Percentiles rank a stretch among this genome's conserved stretches.
phyloP scores from a whole-genome alignment of 2,113 vertebrate genomes.

The Gallinago paraguaiae region DNA sequence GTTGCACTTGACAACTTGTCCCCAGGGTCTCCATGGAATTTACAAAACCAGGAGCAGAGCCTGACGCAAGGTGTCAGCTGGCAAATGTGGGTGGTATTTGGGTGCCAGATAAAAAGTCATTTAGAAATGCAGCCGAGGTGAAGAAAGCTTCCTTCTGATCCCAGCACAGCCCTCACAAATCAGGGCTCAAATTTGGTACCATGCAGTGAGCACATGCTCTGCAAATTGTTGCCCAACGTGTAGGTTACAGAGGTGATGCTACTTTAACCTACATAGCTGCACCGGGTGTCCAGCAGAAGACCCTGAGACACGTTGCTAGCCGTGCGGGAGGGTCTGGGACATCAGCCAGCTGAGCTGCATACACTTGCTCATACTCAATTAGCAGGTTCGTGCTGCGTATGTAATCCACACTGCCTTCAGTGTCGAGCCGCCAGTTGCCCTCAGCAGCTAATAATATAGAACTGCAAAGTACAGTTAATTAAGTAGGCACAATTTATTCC shows the following conservation, averaged over 20 bases:
- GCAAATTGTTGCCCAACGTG: rapidly evolving
- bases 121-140: not conserved
- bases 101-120: not conserved
- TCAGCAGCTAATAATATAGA: not conserved
- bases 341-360: not conserved
- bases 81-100: not conserved
- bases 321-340: not conserved
- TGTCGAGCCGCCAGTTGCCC: conserved; percentile 31
- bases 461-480: conserved; percentile 2
- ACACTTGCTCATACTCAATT: not conserved
- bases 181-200: not conserved
- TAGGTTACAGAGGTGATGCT: not conserved
- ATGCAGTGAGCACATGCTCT: not conserved
- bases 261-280: not conserved
- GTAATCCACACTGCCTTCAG: not conserved
- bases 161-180: not conserved
- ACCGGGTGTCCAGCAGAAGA: not conserved
- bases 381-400: not conserved
- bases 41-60: not conserved
- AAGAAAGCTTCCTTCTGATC: not conserved
- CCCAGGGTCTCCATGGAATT: not conserved
- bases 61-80: not conserved
- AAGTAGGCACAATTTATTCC: conserved; percentile 6
- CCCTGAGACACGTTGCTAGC: not conserved
- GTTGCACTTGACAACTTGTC: not conserved